Base-by-base conservation (phyloP, 1,140 invertebrate species). In the Micrasema minimum region DNA sequence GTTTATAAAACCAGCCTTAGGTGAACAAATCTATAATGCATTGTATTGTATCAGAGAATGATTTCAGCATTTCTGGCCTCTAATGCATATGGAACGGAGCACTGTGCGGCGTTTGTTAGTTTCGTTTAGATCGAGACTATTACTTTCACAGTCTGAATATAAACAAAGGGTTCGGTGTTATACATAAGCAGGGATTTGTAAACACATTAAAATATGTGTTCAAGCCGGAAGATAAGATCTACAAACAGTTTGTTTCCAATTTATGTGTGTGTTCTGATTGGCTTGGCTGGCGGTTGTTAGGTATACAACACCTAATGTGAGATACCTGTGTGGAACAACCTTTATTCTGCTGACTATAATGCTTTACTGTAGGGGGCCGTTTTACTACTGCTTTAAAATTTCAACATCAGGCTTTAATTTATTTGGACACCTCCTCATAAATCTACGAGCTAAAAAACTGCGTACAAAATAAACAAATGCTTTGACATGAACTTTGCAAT, bases 121-220 rank as follows among this genome's bases (percentile, higher is more conserved):
- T 55, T 55, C 20, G 22, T 55, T 26, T 14, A 23, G 20, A 20
- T 23, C 55, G 35, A 35, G 37, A 64, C 59, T 46, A 64, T 64
- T 46, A 64, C 45, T 45, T 64, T 64, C 59, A 23, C 59, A 46
- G 46, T 64, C 59, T 64, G 41, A 64, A 64, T 46, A 14, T 46
- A 64, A 64, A 64, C 59, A 64, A 64, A 64, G 59, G 59, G 31
- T 46, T 16, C 26, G 50, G 45, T 18, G 48, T 23, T 4, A 31
- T 31, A 31, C 26, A 31, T 38, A 50, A 66, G 46, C 38, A 38
- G 22, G 64, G 46, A 2, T 66, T 38, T 35, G 64, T 23, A 66
- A 50, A 66, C 64, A 66, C 64, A 66, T 66, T 66, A 66, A 66
- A 66, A 53, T 66, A 53, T 66, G 64, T 66, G 46, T 51, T 66